A percentile compares a stretch with the other conserved stretches of the same genome.
Conservation (phyloP, 2,888 invertebrate species). For the Dasysyrphus albostriatus region DNA sequence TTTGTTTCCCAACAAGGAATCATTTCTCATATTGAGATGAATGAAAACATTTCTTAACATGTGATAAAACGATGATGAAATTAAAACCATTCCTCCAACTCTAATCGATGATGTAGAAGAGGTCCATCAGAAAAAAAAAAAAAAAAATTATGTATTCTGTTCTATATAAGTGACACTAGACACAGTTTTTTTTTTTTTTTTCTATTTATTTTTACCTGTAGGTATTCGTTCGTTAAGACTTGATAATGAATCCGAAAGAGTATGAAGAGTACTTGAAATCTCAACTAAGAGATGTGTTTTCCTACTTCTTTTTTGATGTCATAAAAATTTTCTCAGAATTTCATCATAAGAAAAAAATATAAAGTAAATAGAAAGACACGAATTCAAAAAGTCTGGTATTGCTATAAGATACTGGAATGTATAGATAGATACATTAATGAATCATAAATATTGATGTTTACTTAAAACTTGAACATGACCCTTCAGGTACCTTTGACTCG, state of each 20-base stretch:
- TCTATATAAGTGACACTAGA: no score
- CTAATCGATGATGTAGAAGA: no score
- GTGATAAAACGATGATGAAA: no score
- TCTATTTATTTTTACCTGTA: no score
- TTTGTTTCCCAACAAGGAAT: no score
- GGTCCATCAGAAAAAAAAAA: no score
- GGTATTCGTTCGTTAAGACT: background rate
- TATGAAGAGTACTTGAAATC: background rate
- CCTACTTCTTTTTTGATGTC: background rate
- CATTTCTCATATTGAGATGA: no score
- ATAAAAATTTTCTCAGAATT: background rate
- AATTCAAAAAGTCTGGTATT: background rate
- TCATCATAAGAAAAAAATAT: background rate
- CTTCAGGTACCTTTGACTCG: background rate
- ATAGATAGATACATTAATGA: background rate
- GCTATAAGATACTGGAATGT: background rate
- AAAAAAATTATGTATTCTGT: no score
- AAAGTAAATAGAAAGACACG: background rate
- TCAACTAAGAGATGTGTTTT: background rate
- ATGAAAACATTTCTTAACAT: no score
- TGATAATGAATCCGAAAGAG: background rate
- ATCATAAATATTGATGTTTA: slow-evolving; percentile 8
- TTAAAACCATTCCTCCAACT: no score
- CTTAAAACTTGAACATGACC: background rate
- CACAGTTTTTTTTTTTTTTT: no score